A percentile compares a stretch with the other conserved stretches of the same genome.
Evolutionary conservation across 2,888 invertebrate species (phyloP).

Genomic region (Habroteleia sp.): DNA sequence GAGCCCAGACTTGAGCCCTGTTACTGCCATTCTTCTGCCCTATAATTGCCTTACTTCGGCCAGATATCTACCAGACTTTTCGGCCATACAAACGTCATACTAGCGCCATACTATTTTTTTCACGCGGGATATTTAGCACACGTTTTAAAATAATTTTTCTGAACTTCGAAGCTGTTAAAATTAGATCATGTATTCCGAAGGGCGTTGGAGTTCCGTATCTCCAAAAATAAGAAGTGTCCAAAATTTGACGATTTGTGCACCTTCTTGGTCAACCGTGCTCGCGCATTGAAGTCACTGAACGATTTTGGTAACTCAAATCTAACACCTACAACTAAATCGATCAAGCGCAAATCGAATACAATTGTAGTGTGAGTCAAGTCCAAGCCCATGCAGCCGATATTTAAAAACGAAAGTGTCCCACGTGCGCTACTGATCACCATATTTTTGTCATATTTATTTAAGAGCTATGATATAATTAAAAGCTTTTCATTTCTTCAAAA

Average conservation of each 20-base stretch:
- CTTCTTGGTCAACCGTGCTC: slow-evolving; percentile 1
- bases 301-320: too few relatives aligned
- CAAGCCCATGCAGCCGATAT: background rate
- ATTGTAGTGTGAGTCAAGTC: background rate
- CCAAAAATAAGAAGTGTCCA: slow-evolving; percentile 1
- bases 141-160: too few relatives aligned
- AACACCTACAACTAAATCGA: too few relatives aligned
- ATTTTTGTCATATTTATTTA: slow-evolving; percentile 8
- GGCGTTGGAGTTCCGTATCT: background rate
- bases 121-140: too few relatives aligned
- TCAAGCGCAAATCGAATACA: background rate
- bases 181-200: slow-evolving; percentile 6
- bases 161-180: too few relatives aligned
- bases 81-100: too few relatives aligned
- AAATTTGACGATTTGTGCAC: background rate
- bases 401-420: slow-evolving; percentile 10
- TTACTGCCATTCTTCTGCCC: too few relatives aligned
- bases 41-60: too few relatives aligned
- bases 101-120: too few relatives aligned
- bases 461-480: background rate
- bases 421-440: slow-evolving; percentile 4
- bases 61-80: too few relatives aligned
- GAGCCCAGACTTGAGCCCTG: too few relatives aligned
- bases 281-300: slow-evolving; percentile 1
- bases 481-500: slow-evolving; percentile 13